A percentile compares a stretch with the other conserved stretches of the same genome.
These are phyloP conservation scores for Psilanteris sp. DNA, from an alignment of 1,140 invertebrate species.

Conservation along the genomic window DNA sequence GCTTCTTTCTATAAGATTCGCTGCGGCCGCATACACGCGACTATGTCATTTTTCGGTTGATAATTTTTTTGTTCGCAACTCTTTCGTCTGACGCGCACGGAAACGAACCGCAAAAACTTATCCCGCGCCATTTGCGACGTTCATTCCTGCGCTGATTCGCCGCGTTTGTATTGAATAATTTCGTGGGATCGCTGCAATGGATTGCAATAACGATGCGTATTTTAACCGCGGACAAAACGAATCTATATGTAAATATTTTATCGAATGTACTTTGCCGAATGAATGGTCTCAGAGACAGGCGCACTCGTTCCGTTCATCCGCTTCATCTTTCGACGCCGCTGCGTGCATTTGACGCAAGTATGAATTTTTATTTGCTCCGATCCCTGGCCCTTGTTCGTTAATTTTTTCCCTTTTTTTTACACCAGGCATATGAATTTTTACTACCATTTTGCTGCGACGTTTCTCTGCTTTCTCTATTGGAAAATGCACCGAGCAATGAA, in stretches of 20 bases:
- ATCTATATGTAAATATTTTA: slow-evolving; percentile 73
- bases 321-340: slow-evolving; percentile 40
- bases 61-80: slow-evolving; percentile 42
- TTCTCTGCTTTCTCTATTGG: neutral
- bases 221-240: slow-evolving; percentile 66
- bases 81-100: slow-evolving; percentile 33
- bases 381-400: neutral
- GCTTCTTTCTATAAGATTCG: slow-evolving; percentile 23
- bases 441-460: neutral
- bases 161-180: slow-evolving; percentile 59
- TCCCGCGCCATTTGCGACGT: slow-evolving; percentile 58
- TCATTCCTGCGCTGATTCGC: slow-evolving; percentile 38
- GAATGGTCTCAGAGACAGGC: slow-evolving; percentile 48
- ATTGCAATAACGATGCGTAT: slow-evolving; percentile 64
- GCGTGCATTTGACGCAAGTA: slow-evolving; percentile 51
- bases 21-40: slow-evolving; percentile 24
- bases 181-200: slow-evolving; percentile 62
- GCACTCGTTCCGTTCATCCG: slow-evolving; percentile 41
- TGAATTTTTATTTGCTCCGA: slow-evolving; percentile 47
- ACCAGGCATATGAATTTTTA: slow-evolving; percentile 29
- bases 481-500: slow-evolving; percentile 33
- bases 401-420: slow-evolving; percentile 9
- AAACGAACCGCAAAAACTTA: slow-evolving; percentile 63
- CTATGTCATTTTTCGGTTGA: slow-evolving; percentile 55
- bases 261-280: slow-evolving; percentile 59